Base-by-base conservation (phyloP, 2,888 invertebrate genomes). In the Eilema caniola region DNA sequence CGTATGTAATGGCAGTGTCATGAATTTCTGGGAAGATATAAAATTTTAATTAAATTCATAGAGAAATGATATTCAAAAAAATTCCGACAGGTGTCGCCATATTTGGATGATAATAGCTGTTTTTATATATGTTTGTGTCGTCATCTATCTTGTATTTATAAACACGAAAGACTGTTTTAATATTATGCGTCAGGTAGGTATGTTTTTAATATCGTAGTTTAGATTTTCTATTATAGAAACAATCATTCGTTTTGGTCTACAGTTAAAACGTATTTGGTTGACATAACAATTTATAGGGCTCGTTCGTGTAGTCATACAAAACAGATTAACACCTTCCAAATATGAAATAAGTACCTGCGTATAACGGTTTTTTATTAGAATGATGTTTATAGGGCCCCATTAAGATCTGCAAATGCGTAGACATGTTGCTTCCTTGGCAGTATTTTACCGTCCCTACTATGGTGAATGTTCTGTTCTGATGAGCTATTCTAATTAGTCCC, bases 1-100 rank as follows among this genome's bases (percentile, higher is more conserved):
- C 92, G 91, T 90, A 78, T 89, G 89, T 89, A 87, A 87, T 87
- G 88, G 80, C 79, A 77, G 71, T 87, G 90, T 89, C 89, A 89
- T 88, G 85, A 86, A 89, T 90, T 94, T 92, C 93, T 86, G 83
- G 82, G 93, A 92, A 92, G 88, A 89, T 89, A 88, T 78, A 84
- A 80, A 85, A 81, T 73, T 79, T 74, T 86, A 84, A 85, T 88
- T 81, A 83, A 81, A 87, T 86, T 86, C 86, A 88, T 85, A 81
- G 84, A 87, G 86, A 89, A 92, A 91, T 87, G 86, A 74, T 81
- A 84, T 82, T 85, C 71, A 83, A 84, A 81, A 74, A 80, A 31
- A 78, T 67, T 73, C 80, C 84, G 84, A 86, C 80, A 74, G 79
- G 79, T 77, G 75, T 7, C 73, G 66, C 79, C 81, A n/a, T 73